These are phyloP conservation scores for Malacosoma neustria DNA, from an alignment of 2,888 invertebrate species.

Conservation along the genomic window DNA sequence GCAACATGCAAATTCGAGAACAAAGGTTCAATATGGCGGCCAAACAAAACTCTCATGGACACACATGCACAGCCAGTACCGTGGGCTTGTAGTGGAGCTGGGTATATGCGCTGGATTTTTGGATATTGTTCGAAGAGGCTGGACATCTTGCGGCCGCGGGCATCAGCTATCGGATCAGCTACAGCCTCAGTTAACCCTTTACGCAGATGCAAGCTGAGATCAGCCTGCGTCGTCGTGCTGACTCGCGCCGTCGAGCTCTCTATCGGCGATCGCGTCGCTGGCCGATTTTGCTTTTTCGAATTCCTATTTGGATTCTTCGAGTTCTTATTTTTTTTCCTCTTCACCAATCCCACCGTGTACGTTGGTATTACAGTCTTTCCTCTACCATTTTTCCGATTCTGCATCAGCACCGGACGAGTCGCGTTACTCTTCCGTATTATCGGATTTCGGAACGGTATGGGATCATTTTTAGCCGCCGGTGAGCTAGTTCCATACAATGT, in stretches of 20 bases:
- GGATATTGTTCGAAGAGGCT: slow-evolving; percentile 83
- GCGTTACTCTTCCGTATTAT: slow-evolving; percentile 55
- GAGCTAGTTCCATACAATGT: slow-evolving; percentile 91
- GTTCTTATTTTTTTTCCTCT: slow-evolving; percentile 73
- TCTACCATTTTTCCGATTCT: slow-evolving; percentile 53
- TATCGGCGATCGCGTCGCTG: slow-evolving; percentile 68
- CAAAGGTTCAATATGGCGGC: slow-evolving; percentile 42
- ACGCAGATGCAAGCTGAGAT: slow-evolving; percentile 57
- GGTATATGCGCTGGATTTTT: slow-evolving; percentile 86
- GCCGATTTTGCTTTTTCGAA: slow-evolving; percentile 68
- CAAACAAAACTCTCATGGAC: slow-evolving; percentile 42
- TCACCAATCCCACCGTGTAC: slow-evolving; percentile 61
- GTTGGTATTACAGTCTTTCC: slow-evolving; percentile 56
- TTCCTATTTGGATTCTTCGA: slow-evolving; percentile 68
- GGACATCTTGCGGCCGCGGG: slow-evolving; percentile 76
- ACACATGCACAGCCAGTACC: slow-evolving; percentile 59
- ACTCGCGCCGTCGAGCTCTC: slow-evolving; percentile 61
- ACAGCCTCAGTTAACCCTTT: slow-evolving; percentile 53
- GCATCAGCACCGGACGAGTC: slow-evolving; percentile 57
- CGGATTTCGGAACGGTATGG: slow-evolving; percentile 68
- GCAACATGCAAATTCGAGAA: slow-evolving; percentile 57
- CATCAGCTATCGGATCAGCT: slow-evolving; percentile 57
- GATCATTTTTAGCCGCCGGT: slow-evolving; percentile 77
- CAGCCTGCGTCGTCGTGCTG: slow-evolving; percentile 38
- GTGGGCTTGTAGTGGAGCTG: slow-evolving; percentile 73